Percentiles rank a stretch among this genome's conserved stretches.
phyloP scores from a whole-genome alignment of 2,113 vertebrate species.

The Dascyllus trimaculatus region DNA sequence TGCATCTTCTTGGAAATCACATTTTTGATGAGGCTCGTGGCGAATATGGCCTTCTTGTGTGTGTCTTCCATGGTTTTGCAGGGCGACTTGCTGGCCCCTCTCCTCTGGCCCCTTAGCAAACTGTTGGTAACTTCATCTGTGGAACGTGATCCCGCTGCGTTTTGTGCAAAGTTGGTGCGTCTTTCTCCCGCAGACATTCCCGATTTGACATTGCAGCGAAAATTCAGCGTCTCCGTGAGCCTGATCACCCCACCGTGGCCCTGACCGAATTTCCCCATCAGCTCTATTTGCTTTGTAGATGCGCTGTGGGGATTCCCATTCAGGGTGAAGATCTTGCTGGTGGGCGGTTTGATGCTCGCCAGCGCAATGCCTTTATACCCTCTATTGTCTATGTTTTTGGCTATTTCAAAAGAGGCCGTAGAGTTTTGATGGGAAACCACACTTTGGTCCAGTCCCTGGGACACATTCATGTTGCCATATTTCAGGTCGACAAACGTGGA shows the following conservation, averaged over 20 bases:
- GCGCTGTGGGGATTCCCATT: conserved; percentile 67
- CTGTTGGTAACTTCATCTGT: conserved; percentile 86
- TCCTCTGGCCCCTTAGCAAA: conserved; percentile 71
- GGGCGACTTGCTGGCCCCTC: conserved; percentile 71
- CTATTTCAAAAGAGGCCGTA: conserved; percentile 71
- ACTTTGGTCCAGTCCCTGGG: conserved; percentile 70
- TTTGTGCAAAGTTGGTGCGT: conserved; percentile 77
- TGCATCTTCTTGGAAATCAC: conserved; percentile 99
- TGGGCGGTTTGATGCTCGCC: conserved; percentile 78
- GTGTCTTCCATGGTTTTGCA: conserved; percentile 83
- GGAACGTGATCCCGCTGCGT: conserved; percentile 83
- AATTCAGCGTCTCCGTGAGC: conserved; percentile 89
- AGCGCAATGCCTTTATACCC: conserved; percentile 69
- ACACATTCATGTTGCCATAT: conserved; percentile 85
- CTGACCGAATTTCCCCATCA: conserved; percentile 81
- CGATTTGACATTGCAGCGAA: conserved; percentile 87
- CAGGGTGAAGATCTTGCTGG: conserved; percentile 82
- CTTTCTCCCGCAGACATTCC: conserved; percentile 75
- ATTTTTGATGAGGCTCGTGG: conserved; percentile 94
- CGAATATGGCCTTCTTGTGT: conserved; percentile 92
- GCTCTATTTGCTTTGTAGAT: conserved; percentile 73
- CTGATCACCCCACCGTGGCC: conserved; percentile 85
- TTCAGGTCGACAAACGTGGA: conserved; percentile 93
- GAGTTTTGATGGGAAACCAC: conserved; percentile 67
- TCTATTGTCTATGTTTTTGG: conserved; percentile 68